Percentiles rank a stretch among this genome's conserved stretches.
phyloP scores from a whole-genome alignment of 2,888 invertebrate species.

The Adela reaumurella region DNA sequence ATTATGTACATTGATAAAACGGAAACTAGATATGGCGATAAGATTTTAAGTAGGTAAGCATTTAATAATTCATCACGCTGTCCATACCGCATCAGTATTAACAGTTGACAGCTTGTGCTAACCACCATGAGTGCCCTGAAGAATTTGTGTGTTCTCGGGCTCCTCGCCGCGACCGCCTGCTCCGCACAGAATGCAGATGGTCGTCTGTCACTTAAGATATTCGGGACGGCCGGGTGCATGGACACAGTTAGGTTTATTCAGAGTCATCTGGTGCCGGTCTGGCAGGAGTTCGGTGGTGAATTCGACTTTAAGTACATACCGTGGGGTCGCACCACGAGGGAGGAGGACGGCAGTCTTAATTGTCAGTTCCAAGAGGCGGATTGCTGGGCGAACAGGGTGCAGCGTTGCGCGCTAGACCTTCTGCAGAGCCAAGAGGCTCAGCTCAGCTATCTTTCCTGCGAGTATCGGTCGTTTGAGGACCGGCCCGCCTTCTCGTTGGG shows the following conservation, averaged over 20 bases:
- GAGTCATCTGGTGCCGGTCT: constrained; percentile 24
- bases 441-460: constrained; percentile 36
- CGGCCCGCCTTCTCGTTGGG: constrained; percentile 20
- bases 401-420: constrained; percentile 10
- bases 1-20: too few species aligned
- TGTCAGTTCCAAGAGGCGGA: constrained; percentile 31
- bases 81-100: too few species aligned
- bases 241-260: constrained; percentile 30
- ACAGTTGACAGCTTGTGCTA: too few species aligned
- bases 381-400: constrained; percentile 39
- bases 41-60: too few species aligned
- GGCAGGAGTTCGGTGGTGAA: constrained; percentile 24
- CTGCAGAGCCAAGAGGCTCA: constrained; percentile 26
- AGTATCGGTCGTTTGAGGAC: constrained; percentile 22
- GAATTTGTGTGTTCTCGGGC: too few species aligned
- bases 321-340: constrained; percentile 34
- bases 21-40: too few species aligned
- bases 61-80: too few species aligned
- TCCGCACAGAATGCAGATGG: too few species aligned
- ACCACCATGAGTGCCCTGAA: too few species aligned
- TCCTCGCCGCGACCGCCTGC: too few species aligned
- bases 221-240: constrained; percentile 30
- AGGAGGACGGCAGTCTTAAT: constrained; percentile 18
- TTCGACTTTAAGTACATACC: constrained; percentile 38
- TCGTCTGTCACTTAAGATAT: not conserved